Evolutionary conservation across 2,797 vertebrate species (phyloP).

Genomic region (Pelochelys cantorii): DNA sequence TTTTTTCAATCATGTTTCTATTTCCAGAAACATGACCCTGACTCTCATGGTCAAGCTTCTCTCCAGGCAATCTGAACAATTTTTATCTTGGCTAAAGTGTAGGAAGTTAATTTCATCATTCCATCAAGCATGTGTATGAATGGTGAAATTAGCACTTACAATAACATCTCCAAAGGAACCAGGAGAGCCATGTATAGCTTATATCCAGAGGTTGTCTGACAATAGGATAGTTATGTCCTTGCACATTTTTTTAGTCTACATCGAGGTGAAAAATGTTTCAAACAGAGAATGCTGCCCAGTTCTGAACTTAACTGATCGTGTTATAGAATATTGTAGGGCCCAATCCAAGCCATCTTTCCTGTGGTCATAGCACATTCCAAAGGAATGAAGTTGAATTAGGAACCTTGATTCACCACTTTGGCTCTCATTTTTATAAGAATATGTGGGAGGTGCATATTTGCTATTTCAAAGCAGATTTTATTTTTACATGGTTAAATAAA

Average conservation of each 20-base stretch:
- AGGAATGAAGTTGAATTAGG: slow-evolving; percentile 15
- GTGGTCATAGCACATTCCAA: slow-evolving; percentile 9
- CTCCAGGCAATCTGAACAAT: slow-evolving; percentile 12
- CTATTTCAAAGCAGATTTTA: slow-evolving; percentile 39
- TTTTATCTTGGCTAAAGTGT: slow-evolving; percentile 24
- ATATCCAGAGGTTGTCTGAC: background rate
- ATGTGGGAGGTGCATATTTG: slow-evolving; percentile 46
- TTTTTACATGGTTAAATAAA: slow-evolving; percentile 43
- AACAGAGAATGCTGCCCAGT: rapidly evolving
- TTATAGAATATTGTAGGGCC: background rate
- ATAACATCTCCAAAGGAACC: slow-evolving; percentile 22
- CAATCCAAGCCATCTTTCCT: slow-evolving; percentile 1
- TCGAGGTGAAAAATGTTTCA: background rate
- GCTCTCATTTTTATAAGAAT: slow-evolving; percentile 34
- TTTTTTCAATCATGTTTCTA: slow-evolving; percentile 10
- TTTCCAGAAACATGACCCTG: background rate
- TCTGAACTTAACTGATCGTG: rapidly evolving
- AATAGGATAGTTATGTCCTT: background rate
- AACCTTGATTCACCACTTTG: background rate
- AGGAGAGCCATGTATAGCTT: slow-evolving; percentile 19
- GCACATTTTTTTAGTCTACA: background rate
- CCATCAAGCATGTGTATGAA: background rate
- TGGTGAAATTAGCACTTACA: slow-evolving; percentile 52
- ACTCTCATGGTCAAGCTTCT: slow-evolving; percentile 7
- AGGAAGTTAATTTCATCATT: slow-evolving; percentile 39